Evolutionary conservation across 2,888 invertebrate genomes (phyloP).

Genomic region (Volucella zonaria): DNA sequence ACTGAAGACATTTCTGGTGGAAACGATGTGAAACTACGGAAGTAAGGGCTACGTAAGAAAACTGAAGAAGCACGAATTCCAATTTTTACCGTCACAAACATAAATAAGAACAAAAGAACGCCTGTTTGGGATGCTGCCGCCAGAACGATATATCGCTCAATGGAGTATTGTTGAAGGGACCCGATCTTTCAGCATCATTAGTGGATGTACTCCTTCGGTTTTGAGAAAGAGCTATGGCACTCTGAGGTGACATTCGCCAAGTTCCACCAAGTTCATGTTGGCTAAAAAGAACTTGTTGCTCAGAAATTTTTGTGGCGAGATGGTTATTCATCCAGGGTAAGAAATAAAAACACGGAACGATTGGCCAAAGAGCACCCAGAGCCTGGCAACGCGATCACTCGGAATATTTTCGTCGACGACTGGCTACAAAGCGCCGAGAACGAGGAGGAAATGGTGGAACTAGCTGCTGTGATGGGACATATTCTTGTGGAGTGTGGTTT

Average conservation of each 20-base stretch:
- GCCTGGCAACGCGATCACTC: not conserved
- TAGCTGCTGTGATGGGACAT: not conserved
- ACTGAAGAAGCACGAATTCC: slow-evolving; percentile 38
- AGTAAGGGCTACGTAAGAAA: slow-evolving; percentile 43
- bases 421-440: slow-evolving; percentile 7
- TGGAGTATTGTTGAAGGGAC: too few species aligned
- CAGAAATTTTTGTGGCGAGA: too few species aligned
- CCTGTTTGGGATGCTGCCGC: slow-evolving; percentile 51
- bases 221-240: too few species aligned
- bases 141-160: too few species aligned
- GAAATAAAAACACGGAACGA: slow-evolving; percentile 28
- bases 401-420: slow-evolving; percentile 2
- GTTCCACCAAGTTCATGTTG: not conserved
- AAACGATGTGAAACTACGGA: slow-evolving; percentile 53
- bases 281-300: too few species aligned
- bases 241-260: too few species aligned
- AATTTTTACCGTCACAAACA: slow-evolving; percentile 50
- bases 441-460: slow-evolving; percentile 15
- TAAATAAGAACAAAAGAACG: slow-evolving; percentile 52
- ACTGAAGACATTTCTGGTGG: slow-evolving; percentile 31
- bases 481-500: slow-evolving; percentile 6
- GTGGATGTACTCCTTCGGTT: too few species aligned
- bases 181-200: too few species aligned
- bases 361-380: not conserved
- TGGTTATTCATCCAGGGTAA: not conserved